These are phyloP conservation scores for Stenopsyche tienmushanensis DNA, from an alignment of 1,140 invertebrate species.

Conservation along the genomic window DNA sequence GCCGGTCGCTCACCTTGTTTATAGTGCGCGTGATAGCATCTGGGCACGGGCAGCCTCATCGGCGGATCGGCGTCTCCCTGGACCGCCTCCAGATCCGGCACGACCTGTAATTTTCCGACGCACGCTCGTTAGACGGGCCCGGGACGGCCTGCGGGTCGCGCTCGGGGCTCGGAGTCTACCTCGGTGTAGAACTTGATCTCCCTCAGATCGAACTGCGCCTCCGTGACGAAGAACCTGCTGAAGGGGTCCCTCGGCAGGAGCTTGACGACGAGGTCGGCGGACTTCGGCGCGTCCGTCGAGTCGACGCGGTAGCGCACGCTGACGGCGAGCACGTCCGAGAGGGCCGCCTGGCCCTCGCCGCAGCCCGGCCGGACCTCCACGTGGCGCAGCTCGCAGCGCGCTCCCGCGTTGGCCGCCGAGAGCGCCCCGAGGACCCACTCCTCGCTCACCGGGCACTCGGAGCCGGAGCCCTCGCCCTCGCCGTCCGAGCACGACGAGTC, in stretches of 20 bases:
- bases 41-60: constrained; percentile 60
- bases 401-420: constrained; percentile 53
- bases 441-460: constrained; percentile 58
- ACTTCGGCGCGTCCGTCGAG: background rate
- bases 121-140: background rate
- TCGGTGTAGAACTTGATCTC: constrained; percentile 83
- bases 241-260: constrained; percentile 73
- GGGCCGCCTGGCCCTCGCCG: constrained; percentile 47
- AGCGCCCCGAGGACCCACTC: constrained; percentile 63
- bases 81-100: constrained; percentile 62
- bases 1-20: constrained; percentile 52
- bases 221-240: constrained; percentile 73
- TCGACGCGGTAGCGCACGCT: constrained; percentile 51
- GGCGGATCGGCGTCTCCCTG: constrained; percentile 45
- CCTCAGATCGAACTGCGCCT: constrained; percentile 77
- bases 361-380: constrained; percentile 50
- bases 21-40: constrained; percentile 67
- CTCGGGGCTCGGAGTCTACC: constrained; percentile 57
- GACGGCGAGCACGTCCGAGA: constrained; percentile 65
- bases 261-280: constrained; percentile 66
- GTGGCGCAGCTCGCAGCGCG: constrained; percentile 48
- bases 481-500: constrained; percentile 34
- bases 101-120: constrained; percentile 55
- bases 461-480: constrained; percentile 41
- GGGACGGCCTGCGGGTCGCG: no score